These are phyloP conservation scores for Podilymbus podiceps DNA, from an alignment of 2,113 vertebrate genomes.

Conservation along the genomic window DNA sequence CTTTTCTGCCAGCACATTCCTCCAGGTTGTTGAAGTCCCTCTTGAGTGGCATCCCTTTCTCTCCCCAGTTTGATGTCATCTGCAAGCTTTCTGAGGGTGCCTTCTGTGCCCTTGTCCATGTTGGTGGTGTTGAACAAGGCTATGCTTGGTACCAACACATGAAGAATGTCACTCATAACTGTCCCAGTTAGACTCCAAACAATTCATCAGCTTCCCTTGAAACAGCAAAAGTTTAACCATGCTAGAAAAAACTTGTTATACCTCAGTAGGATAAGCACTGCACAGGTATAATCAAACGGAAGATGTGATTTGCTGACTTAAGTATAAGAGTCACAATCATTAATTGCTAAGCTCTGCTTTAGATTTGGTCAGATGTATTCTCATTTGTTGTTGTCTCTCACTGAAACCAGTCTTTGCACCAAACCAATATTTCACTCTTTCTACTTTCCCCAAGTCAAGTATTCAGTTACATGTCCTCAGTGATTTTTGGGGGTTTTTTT, in stretches of 20 bases:
- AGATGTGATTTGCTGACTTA: background rate
- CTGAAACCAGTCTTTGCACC: background rate
- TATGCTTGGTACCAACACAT: background rate
- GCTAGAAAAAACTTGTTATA: background rate
- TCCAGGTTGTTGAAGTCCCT: background rate
- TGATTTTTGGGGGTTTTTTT: background rate
- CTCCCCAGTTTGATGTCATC: background rate
- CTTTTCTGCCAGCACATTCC: background rate
- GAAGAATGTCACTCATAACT: background rate
- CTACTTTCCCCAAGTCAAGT: background rate
- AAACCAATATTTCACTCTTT: background rate
- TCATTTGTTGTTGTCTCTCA: background rate
- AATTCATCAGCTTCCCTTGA: background rate
- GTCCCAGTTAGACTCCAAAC: background rate
- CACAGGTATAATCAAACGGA: background rate
- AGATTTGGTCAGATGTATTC: background rate
- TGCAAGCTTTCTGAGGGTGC: background rate
- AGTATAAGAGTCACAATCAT: background rate
- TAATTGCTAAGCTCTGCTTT: background rate
- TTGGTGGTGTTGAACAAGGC: background rate
- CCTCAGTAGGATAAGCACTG: background rate
- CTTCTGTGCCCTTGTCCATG: background rate
- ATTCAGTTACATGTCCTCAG: background rate
- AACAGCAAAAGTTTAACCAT: background rate
- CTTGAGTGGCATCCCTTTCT: background rate